A percentile compares a stretch with the other conserved stretches of the same genome.
Conservation (phyloP, 2,113 vertebrate species). For the Pterocles gutturalis region DNA sequence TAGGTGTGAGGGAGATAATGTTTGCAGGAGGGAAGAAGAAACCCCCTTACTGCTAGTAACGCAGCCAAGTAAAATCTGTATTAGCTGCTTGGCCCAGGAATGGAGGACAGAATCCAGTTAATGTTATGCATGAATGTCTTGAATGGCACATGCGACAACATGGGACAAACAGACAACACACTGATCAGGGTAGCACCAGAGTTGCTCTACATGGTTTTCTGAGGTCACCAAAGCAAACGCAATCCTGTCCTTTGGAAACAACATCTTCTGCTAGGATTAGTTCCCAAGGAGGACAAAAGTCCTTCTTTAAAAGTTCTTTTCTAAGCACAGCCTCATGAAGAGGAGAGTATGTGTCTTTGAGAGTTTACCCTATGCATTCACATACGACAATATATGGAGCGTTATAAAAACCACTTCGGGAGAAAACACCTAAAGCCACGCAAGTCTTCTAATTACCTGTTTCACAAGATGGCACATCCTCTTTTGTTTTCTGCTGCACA, state of each 20-base stretch:
- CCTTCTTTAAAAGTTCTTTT: background rate
- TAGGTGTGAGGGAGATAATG: background rate
- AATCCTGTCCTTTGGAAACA: background rate
- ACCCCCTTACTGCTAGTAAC: background rate
- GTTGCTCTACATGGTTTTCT: background rate
- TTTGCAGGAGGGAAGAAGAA: background rate
- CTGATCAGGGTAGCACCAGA: rapidly evolving
- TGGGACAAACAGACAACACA: background rate
- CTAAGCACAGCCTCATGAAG: background rate
- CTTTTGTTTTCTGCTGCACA: background rate
- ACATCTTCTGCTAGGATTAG: background rate
- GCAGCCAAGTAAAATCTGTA: background rate
- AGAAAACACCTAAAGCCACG: background rate
- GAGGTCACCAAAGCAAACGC: background rate
- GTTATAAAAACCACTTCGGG: background rate
- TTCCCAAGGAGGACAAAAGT: background rate
- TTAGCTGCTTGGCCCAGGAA: background rate
- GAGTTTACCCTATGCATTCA: background rate
- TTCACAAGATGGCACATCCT: background rate
- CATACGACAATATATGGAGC: background rate
- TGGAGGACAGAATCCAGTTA: background rate
- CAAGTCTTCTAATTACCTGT: background rate
- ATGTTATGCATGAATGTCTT: rapidly evolving
- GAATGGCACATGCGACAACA: no score
- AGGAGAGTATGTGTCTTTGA: background rate